Percentiles rank a stretch among this genome's conserved stretches.
These are phyloP conservation scores for Thera obeliscata DNA, from an alignment of 2,888 invertebrate genomes.

Conservation along the genomic window DNA sequence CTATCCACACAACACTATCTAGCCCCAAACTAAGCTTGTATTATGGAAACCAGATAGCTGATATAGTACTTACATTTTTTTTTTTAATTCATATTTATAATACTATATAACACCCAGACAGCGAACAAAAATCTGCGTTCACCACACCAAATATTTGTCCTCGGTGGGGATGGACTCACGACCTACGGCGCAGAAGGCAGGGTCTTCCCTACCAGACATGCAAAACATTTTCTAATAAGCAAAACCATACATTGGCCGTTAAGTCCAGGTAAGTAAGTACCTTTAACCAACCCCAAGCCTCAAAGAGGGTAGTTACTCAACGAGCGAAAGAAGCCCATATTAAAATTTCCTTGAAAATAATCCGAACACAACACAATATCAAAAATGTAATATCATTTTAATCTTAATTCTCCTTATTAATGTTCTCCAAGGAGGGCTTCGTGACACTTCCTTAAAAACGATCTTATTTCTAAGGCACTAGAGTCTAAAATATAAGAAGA, in stretches of 20 bases:
- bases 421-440: slow-evolving; percentile 74
- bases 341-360: slow-evolving; percentile 80
- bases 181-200: too few relatives aligned
- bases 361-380: slow-evolving; percentile 83
- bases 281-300: slow-evolving; percentile 31
- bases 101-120: too few relatives aligned
- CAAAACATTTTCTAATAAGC: slow-evolving; percentile 8
- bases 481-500: slow-evolving; percentile 34
- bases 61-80: too few relatives aligned
- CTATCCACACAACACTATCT: too few relatives aligned
- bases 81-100: too few relatives aligned
- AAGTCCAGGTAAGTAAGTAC: slow-evolving; percentile 26
- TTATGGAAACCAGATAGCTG: too few relatives aligned
- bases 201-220: not conserved
- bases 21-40: too few relatives aligned
- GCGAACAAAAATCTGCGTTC: too few relatives aligned
- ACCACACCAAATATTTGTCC: too few relatives aligned
- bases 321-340: slow-evolving; percentile 70
- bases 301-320: slow-evolving; percentile 58
- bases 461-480: slow-evolving; percentile 33
- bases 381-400: slow-evolving; percentile 84
- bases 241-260: slow-evolving; percentile 10
- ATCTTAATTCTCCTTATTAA: slow-evolving; percentile 84
- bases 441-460: slow-evolving; percentile 38
- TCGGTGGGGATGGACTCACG: too few relatives aligned